Conservation (phyloP, 23 tunicate species). For the Styela plicata region DNA sequence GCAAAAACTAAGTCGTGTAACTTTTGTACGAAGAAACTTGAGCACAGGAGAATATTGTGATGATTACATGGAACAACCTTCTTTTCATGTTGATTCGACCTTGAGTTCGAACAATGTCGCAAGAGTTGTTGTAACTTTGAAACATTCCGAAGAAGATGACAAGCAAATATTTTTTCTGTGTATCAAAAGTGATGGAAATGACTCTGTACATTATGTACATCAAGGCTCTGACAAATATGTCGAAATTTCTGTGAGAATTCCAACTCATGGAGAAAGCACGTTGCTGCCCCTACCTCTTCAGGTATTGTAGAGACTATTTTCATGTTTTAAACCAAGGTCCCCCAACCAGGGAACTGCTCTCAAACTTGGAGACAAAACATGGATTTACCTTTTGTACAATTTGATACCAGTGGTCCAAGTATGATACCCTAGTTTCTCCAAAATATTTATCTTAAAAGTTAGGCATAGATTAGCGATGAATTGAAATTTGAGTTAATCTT, state of each 20-base stretch:
- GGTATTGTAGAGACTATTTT: constrained; percentile 23
- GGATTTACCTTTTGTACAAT: too few relatives aligned
- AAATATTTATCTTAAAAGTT: too few relatives aligned
- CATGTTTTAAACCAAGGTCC: too few relatives aligned
- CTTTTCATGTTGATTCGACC: constrained; percentile 26
- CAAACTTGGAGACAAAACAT: too few relatives aligned
- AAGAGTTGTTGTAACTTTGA: constrained; percentile 19
- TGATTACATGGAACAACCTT: constrained; percentile 38
- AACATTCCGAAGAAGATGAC: neutral
- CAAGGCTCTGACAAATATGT: constrained; percentile 55
- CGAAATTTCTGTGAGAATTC: constrained; percentile 35
- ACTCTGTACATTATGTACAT: constrained; percentile 29
- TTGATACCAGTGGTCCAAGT: too few relatives aligned
- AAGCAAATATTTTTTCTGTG: constrained; percentile 40
- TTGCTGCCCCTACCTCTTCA: constrained; percentile 70
- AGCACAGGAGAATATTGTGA: constrained; percentile 38
- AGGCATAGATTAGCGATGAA: too few relatives aligned
- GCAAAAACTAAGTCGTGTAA: constrained; percentile 26
- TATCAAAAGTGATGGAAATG: constrained; percentile 29
- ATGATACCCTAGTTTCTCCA: too few relatives aligned
- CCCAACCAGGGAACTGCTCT: too few relatives aligned
- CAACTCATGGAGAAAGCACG: neutral
- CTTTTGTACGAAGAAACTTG: constrained; percentile 25
- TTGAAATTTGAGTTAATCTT: too few relatives aligned
- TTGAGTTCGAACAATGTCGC: constrained; percentile 12